Evolutionary conservation across 2,113 vertebrate genomes (phyloP).

Genomic region (Sylvietta virens): DNA sequence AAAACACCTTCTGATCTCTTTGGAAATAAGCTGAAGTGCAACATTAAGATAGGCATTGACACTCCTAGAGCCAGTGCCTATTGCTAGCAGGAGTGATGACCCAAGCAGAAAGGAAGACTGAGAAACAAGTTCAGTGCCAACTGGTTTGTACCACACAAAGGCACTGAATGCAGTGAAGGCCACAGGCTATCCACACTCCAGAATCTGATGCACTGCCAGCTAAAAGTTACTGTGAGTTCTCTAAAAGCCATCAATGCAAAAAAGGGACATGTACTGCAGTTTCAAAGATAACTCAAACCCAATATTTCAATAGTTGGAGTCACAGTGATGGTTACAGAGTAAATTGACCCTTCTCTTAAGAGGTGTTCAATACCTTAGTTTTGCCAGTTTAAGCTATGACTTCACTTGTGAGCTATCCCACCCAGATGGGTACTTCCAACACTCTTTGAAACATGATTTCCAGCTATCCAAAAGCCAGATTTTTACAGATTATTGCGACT

Average conservation of each 20-base stretch:
- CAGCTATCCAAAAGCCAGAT: neutral
- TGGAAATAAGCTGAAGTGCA: neutral
- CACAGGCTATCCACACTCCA: neutral
- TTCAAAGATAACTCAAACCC: neutral
- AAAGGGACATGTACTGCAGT: neutral
- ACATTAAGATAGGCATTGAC: neutral
- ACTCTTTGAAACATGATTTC: neutral
- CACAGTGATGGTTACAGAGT: neutral
- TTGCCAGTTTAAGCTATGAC: neutral
- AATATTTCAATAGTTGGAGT: neutral
- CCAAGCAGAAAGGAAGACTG: neutral
- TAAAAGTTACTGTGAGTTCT: neutral
- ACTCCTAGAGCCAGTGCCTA: neutral
- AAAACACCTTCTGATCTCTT: neutral
- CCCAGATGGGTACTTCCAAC: neutral
- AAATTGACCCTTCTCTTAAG: neutral
- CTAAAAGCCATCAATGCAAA: neutral
- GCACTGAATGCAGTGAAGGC: neutral
- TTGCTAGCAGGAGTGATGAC: neutral
- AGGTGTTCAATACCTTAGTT: neutral
- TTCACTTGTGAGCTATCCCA: neutral
- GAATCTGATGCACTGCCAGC: neutral
- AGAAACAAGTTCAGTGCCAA: neutral
- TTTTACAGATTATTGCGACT: neutral
- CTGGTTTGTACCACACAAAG: neutral